phyloP scores from a whole-genome alignment of 2,113 vertebrate genomes.

The Spea bombifrons region DNA sequence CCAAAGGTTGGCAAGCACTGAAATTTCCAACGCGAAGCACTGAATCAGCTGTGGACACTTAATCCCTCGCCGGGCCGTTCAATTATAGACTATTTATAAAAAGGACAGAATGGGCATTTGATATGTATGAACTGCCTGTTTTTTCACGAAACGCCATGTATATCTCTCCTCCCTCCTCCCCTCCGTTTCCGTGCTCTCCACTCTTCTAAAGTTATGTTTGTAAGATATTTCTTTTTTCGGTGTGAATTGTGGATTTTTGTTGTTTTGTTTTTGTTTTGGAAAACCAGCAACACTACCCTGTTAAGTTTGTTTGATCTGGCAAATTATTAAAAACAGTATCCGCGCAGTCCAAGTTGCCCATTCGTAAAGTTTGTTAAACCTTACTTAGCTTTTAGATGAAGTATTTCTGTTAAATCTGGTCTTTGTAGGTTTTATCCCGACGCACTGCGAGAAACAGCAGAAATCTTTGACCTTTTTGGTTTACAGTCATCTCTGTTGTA shows the following conservation, averaged over 20 bases:
- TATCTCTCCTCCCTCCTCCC: neutral
- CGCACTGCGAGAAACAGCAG: no score
- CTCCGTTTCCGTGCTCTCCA: neutral
- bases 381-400: no score
- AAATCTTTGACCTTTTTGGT: no score
- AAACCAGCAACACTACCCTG: conserved; percentile 1
- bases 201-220: conserved; percentile 18
- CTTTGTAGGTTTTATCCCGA: no score
- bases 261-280: neutral
- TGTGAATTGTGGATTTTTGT: conserved; percentile 24
- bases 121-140: conserved; percentile 9
- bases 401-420: no score
- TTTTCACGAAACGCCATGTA: neutral
- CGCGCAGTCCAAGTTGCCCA: neutral
- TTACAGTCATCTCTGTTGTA: no score
- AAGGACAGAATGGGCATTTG: conserved; percentile 46
- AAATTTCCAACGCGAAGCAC: conserved; percentile 42
- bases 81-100: conserved; percentile 51
- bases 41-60: conserved; percentile 38
- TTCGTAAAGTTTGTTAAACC: neutral
- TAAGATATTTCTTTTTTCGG: conserved; percentile 15
- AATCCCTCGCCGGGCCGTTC: conserved; percentile 3
- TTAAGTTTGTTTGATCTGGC: conserved; percentile 35
- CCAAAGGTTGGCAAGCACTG: conserved; percentile 38
- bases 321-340: conserved; percentile 48